Conservation (phyloP, 2,113 vertebrate species). For the Grus americana region DNA sequence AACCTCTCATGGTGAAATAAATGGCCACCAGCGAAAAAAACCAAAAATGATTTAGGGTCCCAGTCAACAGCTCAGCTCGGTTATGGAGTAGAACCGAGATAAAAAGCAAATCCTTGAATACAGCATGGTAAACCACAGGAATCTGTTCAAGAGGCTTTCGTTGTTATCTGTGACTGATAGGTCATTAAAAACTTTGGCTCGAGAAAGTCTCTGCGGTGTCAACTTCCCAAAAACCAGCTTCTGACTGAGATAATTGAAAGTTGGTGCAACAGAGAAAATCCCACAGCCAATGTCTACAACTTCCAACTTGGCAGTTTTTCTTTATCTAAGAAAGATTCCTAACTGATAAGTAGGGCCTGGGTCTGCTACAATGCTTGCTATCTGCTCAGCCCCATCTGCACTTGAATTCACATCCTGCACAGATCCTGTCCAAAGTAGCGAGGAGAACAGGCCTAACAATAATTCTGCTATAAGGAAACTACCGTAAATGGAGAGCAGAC, state of each 20-base stretch:
- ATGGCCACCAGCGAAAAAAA: background rate
- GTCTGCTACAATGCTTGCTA: background rate
- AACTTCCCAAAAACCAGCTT: background rate
- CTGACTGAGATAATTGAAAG: conserved; percentile 40
- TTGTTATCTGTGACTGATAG: conserved; percentile 12
- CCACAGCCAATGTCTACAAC: background rate
- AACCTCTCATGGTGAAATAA: background rate
- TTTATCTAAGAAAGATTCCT: background rate
- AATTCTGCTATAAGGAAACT: background rate
- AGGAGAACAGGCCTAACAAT: background rate
- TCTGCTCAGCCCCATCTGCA: background rate
- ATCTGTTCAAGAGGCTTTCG: background rate
- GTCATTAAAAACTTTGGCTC: conserved; percentile 27
- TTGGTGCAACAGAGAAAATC: conserved; percentile 11
- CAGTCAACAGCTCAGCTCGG: background rate
- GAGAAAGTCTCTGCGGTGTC: background rate
- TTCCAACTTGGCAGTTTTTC: background rate
- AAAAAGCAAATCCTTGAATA: background rate
- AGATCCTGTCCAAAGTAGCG: background rate
- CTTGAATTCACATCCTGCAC: background rate
- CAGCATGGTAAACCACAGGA: background rate
- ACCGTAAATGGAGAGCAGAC: background rate
- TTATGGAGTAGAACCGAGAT: background rate
- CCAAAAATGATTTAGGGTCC: background rate
- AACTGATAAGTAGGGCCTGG: background rate